A percentile compares a stretch with the other conserved stretches of the same genome.
phyloP scores from a whole-genome alignment of 2,888 invertebrate genomes.

The Trachelus stipa region DNA sequence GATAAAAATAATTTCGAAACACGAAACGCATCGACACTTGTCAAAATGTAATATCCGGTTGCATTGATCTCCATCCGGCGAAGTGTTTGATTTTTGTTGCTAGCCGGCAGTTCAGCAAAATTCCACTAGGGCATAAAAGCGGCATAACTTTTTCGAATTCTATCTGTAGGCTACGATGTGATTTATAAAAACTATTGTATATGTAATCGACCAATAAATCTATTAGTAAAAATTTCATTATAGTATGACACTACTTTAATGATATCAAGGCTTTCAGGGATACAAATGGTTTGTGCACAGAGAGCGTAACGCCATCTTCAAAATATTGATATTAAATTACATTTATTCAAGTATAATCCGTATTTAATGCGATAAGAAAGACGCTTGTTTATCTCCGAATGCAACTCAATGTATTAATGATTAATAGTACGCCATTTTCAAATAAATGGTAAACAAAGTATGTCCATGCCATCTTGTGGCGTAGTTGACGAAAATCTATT shows the following conservation, averaged over 20 bases:
- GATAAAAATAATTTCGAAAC: background rate
- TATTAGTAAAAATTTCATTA: background rate
- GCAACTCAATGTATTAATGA: background rate
- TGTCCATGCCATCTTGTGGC: background rate
- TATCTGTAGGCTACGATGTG: conserved; percentile 16
- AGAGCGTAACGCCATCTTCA: background rate
- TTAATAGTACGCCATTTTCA: background rate
- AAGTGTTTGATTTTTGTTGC: conserved; percentile 43
- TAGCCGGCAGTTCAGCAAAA: conserved; percentile 34
- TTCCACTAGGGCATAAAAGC: conserved; percentile 33
- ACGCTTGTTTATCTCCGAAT: background rate
- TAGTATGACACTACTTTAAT: background rate
- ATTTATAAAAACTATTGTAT: conserved; percentile 11
- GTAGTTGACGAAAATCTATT: background rate
- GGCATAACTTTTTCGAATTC: conserved; percentile 26
- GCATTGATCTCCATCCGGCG: conserved; percentile 35
- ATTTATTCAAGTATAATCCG: background rate
- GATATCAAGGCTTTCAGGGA: background rate
- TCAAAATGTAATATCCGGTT: conserved; percentile 24
- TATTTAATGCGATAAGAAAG: background rate
- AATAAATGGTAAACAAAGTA: background rate
- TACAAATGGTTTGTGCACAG: background rate
- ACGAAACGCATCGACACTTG: conserved; percentile 9
- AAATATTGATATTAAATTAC: background rate
- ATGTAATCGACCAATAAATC: background rate